These are phyloP conservation scores for Hippocampus barbouri DNA, from an alignment of 2,113 vertebrate genomes.

Conservation along the genomic window DNA sequence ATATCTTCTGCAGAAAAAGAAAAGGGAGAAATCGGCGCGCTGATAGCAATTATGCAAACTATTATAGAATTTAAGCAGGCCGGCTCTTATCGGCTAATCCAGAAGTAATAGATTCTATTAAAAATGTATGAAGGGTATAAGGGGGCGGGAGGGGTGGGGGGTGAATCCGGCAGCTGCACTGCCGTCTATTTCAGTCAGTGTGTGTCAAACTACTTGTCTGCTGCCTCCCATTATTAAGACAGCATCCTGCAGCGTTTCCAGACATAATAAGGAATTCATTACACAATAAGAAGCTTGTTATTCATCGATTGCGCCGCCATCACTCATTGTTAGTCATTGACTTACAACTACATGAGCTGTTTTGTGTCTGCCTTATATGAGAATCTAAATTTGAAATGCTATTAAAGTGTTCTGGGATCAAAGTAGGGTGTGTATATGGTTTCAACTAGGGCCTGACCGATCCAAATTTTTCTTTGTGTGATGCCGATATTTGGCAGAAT, in stretches of 20 bases:
- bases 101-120: slow-evolving; percentile 81
- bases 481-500: too few relatives aligned
- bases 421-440: background rate
- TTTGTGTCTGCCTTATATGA: slow-evolving; percentile 10
- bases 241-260: slow-evolving; percentile 27
- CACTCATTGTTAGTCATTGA: slow-evolving; percentile 49
- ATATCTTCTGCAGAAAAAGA: slow-evolving; percentile 30
- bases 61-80: slow-evolving; percentile 76
- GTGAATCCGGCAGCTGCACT: slow-evolving; percentile 60
- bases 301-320: slow-evolving; percentile 35
- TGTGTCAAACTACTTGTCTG: slow-evolving; percentile 46
- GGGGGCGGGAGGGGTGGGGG: slow-evolving; percentile 24
- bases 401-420: background rate
- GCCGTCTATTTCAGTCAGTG: slow-evolving; percentile 51
- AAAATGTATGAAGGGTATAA: slow-evolving; percentile 73
- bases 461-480: too few relatives aligned
- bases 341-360: slow-evolving; percentile 45
- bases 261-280: slow-evolving; percentile 44
- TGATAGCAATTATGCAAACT: slow-evolving; percentile 78
- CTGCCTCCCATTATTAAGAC: slow-evolving; percentile 51
- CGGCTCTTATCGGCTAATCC: slow-evolving; percentile 76
- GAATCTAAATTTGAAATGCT: background rate
- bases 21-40: slow-evolving; percentile 55
- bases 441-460: too few relatives aligned
- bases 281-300: slow-evolving; percentile 41